Conservation (phyloP, 2,113 vertebrate species). For the Microcebus tavaratra region DNA sequence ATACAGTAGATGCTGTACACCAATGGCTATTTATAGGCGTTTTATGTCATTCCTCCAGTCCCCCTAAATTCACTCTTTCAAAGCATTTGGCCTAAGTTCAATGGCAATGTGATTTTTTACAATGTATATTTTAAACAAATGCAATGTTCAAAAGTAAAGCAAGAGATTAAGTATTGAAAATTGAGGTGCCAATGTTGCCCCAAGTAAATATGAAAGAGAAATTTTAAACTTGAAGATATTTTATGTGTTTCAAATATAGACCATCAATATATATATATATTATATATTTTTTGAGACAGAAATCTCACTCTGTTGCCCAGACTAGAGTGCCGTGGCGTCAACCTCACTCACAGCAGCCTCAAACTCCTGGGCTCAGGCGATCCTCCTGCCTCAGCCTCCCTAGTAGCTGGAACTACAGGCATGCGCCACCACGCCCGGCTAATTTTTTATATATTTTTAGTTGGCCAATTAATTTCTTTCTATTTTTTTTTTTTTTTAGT, state of each 20-base stretch:
- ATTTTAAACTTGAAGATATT: constrained; percentile 15
- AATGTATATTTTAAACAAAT: background rate
- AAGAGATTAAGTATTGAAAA: background rate
- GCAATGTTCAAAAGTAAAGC: background rate
- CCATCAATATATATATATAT: background rate
- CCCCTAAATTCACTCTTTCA: constrained; percentile 36
- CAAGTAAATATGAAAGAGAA: background rate
- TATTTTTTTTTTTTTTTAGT: no score
- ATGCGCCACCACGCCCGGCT: no score
- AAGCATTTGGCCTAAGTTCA: constrained; percentile 45
- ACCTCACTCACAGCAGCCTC: no score
- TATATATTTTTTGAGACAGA: no score
- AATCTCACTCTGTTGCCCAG: no score
- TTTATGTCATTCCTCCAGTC: background rate
- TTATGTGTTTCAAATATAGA: constrained; percentile 32
- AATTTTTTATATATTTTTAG: no score
- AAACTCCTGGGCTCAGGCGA: no score
- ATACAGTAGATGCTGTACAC: background rate
- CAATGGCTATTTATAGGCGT: background rate
- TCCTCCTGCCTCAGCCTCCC: no score
- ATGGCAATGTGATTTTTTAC: background rate
- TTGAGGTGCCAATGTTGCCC: background rate
- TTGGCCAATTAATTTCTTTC: no score
- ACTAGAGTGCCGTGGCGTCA: no score
- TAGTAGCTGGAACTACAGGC: no score